Conservation (phyloP, 2,113 vertebrate genomes). For the Todiramphus chloris region DNA sequence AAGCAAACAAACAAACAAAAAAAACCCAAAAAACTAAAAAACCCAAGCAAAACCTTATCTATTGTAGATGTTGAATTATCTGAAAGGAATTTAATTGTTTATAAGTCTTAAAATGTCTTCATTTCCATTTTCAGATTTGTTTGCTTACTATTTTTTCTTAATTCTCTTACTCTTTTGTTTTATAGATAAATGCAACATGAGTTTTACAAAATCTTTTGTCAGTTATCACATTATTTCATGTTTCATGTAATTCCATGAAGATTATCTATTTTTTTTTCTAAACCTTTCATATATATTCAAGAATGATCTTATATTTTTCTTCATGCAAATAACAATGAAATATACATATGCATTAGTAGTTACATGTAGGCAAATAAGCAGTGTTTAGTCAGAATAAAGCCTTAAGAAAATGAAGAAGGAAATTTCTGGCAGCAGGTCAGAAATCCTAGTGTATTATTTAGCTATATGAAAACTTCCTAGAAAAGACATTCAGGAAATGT, state of each 20-base stretch:
- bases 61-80: not conserved
- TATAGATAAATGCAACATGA: not conserved
- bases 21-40: no score
- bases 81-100: not conserved
- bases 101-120: not conserved
- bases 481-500: not conserved
- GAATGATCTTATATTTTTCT: not conserved
- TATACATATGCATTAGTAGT: not conserved
- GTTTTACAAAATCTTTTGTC: not conserved
- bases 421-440: not conserved
- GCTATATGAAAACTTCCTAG: not conserved
- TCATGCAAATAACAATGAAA: not conserved
- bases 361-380: not conserved
- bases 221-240: not conserved
- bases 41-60: not conserved
- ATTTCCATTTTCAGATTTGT: not conserved
- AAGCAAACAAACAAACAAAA: not conserved
- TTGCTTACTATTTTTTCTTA: not conserved
- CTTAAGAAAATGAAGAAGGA: not conserved
- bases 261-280: not conserved
- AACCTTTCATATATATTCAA: not conserved
- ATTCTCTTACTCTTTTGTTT: not conserved
- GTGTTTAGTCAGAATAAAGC: not conserved
- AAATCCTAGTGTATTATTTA: not conserved
- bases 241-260: not conserved